These are phyloP conservation scores for Mesitornis unicolor DNA, from an alignment of 2,113 vertebrate genomes.

Conservation along the genomic window DNA sequence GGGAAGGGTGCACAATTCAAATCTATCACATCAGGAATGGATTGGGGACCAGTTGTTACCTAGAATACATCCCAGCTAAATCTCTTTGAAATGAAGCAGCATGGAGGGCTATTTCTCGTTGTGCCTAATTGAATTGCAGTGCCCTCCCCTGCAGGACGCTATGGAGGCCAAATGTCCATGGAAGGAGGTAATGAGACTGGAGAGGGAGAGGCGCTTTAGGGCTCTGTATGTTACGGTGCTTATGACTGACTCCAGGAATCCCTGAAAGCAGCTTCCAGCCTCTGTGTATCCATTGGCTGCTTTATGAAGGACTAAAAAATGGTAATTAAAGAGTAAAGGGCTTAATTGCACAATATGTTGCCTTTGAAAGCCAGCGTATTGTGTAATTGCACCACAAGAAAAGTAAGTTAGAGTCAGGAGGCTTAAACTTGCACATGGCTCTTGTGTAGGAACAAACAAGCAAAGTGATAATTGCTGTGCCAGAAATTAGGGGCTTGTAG, in stretches of 20 bases:
- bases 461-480: neutral
- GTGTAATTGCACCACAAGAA: neutral
- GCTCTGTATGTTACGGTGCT: neutral
- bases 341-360: neutral
- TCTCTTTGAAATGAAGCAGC: neutral
- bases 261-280: neutral
- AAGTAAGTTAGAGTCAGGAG: neutral
- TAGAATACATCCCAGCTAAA: neutral
- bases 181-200: neutral
- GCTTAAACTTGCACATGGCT: neutral
- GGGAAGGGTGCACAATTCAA: fast-evolving
- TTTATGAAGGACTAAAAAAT: neutral
- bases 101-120: fast-evolving
- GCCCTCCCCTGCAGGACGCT: neutral
- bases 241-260: neutral
- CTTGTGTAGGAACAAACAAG: neutral
- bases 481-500: neutral
- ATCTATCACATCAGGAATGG: neutral
- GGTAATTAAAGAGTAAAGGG: neutral
- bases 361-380: neutral
- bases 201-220: neutral
- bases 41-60: no score
- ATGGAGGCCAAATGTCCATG: fast-evolving
- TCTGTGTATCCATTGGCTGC: neutral
- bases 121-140: neutral